Conservation (phyloP, 1,140 invertebrate species). For the Zophobas morio region DNA sequence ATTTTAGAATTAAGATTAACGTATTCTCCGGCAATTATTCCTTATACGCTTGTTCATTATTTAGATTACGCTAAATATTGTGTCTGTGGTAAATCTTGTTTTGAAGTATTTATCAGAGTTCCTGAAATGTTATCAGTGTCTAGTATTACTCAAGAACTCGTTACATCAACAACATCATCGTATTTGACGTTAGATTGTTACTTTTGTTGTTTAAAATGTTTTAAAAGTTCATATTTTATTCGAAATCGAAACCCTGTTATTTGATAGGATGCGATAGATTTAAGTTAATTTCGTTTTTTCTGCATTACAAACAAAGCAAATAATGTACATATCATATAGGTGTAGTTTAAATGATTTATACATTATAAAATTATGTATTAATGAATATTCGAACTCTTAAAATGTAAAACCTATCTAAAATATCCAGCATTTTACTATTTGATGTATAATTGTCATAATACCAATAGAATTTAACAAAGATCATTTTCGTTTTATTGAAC, state of each 20-base stretch:
- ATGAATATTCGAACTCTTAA: no score
- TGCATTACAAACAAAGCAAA: not conserved
- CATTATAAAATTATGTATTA: not conserved
- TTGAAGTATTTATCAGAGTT: slow-evolving; percentile 68
- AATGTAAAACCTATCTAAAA: no score
- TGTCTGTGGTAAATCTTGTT: slow-evolving; percentile 74
- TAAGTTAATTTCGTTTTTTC: slow-evolving; percentile 55
- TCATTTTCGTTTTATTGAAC: slow-evolving; percentile 4
- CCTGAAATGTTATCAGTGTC: slow-evolving; percentile 66
- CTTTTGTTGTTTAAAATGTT: slow-evolving; percentile 74
- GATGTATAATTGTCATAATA: no score
- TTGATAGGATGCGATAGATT: slow-evolving; percentile 66
- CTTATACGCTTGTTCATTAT: slow-evolving; percentile 73
- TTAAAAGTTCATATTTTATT: slow-evolving; percentile 59
- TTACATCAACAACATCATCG: slow-evolving; percentile 66
- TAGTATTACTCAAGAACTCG: slow-evolving; percentile 67
- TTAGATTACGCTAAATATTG: slow-evolving; percentile 76
- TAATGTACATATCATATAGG: not conserved
- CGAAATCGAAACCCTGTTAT: slow-evolving; percentile 61
- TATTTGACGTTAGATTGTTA: slow-evolving; percentile 72
- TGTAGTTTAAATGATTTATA: not conserved
- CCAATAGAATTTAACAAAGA: not conserved
- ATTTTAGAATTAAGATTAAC: slow-evolving; percentile 66
- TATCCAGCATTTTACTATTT: no score
- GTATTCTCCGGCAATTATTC: slow-evolving; percentile 74